Percentiles rank a stretch among this genome's conserved stretches.
These are phyloP conservation scores for Spodoptera picta DNA, from an alignment of 2,888 invertebrate species.

Conservation along the genomic window DNA sequence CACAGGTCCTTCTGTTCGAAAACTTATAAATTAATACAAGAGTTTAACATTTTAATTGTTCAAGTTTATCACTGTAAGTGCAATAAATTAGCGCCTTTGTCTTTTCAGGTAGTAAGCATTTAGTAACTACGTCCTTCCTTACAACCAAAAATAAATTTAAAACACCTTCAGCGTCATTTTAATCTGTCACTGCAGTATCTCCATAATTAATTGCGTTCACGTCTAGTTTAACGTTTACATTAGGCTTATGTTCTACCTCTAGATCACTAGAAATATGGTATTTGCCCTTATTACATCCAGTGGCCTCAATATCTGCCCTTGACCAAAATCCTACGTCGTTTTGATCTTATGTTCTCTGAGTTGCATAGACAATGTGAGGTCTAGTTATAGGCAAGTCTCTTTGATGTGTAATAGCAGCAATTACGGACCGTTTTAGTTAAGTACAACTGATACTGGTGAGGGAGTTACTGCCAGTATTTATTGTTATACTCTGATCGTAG, in stretches of 20 bases:
- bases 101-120: constrained; percentile 47
- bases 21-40: constrained; percentile 20
- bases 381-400: constrained; percentile 24
- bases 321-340: constrained; percentile 46
- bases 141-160: constrained; percentile 37
- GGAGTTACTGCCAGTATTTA: constrained; percentile 5
- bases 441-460: not conserved
- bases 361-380: constrained; percentile 22
- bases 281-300: constrained; percentile 31
- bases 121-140: constrained; percentile 36
- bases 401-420: constrained; percentile 24
- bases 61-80: constrained; percentile 30
- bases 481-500: constrained; percentile 1
- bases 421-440: constrained; percentile 22
- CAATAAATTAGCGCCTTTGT: constrained; percentile 51
- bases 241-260: constrained; percentile 3
- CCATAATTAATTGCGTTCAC: constrained; percentile 18
- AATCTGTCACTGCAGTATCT: constrained; percentile 29
- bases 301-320: constrained; percentile 48
- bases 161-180: constrained; percentile 31
- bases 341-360: constrained; percentile 26
- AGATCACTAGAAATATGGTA: constrained; percentile 19
- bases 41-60: constrained; percentile 18
- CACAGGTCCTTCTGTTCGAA: constrained; percentile 26
- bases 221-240: constrained; percentile 2